Conservation (phyloP, 35 echinoderm and acorn worm genomes). For the Ophiothrix spiculata region DNA sequence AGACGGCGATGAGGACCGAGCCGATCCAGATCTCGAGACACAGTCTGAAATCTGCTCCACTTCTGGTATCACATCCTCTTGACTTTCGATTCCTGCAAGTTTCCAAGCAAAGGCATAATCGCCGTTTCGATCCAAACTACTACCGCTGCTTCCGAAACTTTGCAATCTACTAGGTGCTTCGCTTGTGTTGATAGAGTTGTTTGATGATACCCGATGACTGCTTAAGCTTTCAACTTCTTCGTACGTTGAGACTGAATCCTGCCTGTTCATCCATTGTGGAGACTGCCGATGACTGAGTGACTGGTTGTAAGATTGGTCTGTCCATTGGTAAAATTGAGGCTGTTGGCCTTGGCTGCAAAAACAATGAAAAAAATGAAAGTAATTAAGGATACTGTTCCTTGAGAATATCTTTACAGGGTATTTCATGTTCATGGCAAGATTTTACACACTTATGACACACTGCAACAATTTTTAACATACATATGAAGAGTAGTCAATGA, state of each 20-base stretch:
- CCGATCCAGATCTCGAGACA: background rate
- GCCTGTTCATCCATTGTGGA: constrained; percentile 32
- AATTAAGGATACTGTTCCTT: too few relatives aligned
- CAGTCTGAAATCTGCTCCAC: background rate
- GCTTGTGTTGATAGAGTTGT: constrained; percentile 56
- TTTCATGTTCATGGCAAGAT: too few relatives aligned
- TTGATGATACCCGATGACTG: constrained; percentile 63
- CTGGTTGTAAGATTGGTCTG: constrained; percentile 11
- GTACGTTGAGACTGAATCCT: constrained; percentile 56
- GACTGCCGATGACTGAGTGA: background rate
- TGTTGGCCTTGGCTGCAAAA: constrained; percentile 13
- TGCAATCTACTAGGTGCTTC: constrained; percentile 63
- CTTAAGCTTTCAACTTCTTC: constrained; percentile 61
- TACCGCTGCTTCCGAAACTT: constrained; percentile 54
- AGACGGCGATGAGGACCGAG: background rate
- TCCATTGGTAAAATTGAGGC: constrained; percentile 19
- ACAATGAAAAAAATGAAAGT: background rate
- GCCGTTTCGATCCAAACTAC: constrained; percentile 42
- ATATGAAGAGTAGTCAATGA: too few relatives aligned
- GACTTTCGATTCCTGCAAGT: background rate
- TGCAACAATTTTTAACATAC: too few relatives aligned
- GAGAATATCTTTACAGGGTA: too few relatives aligned
- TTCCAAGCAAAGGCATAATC: background rate
- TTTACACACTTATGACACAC: too few relatives aligned
- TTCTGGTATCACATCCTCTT: background rate